Evolutionary conservation across 2,113 vertebrate species (phyloP).

Genomic region (Choloepus hoffmanni): DNA sequence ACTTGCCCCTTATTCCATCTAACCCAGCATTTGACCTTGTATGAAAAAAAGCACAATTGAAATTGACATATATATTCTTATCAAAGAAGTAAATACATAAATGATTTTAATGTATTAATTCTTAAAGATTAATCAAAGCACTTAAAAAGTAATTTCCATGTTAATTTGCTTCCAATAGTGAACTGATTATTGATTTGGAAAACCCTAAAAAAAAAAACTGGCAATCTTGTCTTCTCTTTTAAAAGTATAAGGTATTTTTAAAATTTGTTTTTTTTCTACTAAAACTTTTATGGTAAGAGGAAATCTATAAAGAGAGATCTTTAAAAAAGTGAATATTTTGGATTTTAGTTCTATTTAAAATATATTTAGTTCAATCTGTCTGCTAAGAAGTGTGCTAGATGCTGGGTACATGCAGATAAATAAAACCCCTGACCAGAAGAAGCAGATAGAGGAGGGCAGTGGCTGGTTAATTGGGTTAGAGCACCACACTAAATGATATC

Average conservation of each 20-base stretch:
- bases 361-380: not conserved
- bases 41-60: not conserved
- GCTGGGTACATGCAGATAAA: constrained; percentile 28
- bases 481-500: constrained; percentile 55
- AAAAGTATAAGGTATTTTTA: not conserved
- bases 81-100: not conserved
- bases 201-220: not conserved
- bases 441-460: constrained; percentile 20
- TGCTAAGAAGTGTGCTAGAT: constrained; percentile 22
- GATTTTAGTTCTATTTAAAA: constrained; percentile 35
- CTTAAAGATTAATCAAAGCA: not conserved
- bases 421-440: constrained; percentile 29
- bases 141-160: not conserved
- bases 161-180: not conserved
- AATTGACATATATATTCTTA: not conserved
- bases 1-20: not conserved
- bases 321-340: not conserved
- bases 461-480: constrained; percentile 66
- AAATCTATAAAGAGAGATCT: not conserved
- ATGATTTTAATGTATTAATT: not conserved
- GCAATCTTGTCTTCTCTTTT: not conserved
- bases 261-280: not conserved
- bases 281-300: not conserved
- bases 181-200: not conserved
- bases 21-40: not conserved